Base-by-base conservation (phyloP, 2,888 invertebrate species). In the Drosophila subsilvestris region DNA sequence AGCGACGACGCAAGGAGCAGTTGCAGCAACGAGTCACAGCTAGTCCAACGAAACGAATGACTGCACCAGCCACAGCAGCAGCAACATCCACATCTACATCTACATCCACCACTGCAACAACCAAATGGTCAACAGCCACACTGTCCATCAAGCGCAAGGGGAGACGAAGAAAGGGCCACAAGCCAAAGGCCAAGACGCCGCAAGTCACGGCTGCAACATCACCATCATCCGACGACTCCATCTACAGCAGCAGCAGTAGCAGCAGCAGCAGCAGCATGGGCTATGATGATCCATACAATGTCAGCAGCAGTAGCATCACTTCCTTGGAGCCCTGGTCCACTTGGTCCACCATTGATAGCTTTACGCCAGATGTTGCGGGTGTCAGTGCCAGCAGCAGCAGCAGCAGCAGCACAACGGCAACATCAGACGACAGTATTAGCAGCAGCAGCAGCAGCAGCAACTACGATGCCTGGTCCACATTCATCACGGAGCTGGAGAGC, bases 111-210 rank as follows among this genome's bases (percentile, higher is more conserved):
- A 61, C 37, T 14, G 63, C 83, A 72, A 69, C 76, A 67, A 67
- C 78, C 50, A 78, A 81, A 71, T 55, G 67, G 61, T 62, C 81
- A 32, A 78, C 88, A 69, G 80, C 88, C 63, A 81, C 87, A 37
- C 65, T 81, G 63, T 79, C 87, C 69, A 87, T 74, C 69, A 89
- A 89, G 60, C 89, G 89, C 53, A 91, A 91, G 69, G 89, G 88
- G 14, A 82, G 90, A 70, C 88, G 91, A 88, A 91, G 89, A 90
- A 90, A 90, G 75, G 66, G 22, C 8, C 78, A 77, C 32, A 63
- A 69, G 14, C 66, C 48, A 12, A 76, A 74, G 9, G 18, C 27
- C 12, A 62, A 74, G 14, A 59, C 56, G 20, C 55, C 65, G 29
- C 78, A 63, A 20, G 73, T 66, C 42, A 78, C 80, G 49, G 62